Evolutionary conservation across 2,113 vertebrate genomes (phyloP).

Genomic region (Progne subis): DNA sequence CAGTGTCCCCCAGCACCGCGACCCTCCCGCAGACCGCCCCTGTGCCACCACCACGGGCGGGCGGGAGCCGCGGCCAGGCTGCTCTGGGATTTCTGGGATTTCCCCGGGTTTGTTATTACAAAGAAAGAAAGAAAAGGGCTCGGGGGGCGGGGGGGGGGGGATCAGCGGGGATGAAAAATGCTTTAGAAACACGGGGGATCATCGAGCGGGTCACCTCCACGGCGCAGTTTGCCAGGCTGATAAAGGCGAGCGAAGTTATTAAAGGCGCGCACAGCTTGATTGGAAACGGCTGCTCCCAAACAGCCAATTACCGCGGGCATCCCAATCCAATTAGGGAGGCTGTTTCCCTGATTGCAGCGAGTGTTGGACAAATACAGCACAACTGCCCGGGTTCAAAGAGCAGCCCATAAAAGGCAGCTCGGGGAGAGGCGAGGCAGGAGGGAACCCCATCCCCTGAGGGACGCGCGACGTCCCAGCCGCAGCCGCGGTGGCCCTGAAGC

Average conservation of each 20-base stretch:
- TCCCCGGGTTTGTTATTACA: neutral
- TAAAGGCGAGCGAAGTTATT: conserved; percentile 24
- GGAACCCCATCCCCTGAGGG: accelerated
- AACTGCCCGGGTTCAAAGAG: conserved; percentile 32
- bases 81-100: neutral
- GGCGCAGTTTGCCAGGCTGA: neutral
- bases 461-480: no score
- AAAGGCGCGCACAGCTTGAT: conserved; percentile 34
- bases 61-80: no score
- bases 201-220: conserved; percentile 8
- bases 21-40: neutral
- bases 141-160: neutral
- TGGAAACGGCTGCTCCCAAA: conserved; percentile 8
- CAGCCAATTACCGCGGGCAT: conserved; percentile 2
- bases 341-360: neutral
- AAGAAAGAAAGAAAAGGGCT: neutral
- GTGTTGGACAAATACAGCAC: conserved; percentile 46
- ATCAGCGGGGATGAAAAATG: neutral
- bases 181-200: conserved; percentile 8
- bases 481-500: neutral
- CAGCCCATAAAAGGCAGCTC: neutral
- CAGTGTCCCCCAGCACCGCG: accelerated
- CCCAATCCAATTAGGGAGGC: conserved; percentile 46
- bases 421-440: neutral
- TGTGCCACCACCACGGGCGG: neutral